Evolutionary conservation across 2,797 vertebrate species (phyloP).

Genomic region (Geotrypetes seraphini): DNA sequence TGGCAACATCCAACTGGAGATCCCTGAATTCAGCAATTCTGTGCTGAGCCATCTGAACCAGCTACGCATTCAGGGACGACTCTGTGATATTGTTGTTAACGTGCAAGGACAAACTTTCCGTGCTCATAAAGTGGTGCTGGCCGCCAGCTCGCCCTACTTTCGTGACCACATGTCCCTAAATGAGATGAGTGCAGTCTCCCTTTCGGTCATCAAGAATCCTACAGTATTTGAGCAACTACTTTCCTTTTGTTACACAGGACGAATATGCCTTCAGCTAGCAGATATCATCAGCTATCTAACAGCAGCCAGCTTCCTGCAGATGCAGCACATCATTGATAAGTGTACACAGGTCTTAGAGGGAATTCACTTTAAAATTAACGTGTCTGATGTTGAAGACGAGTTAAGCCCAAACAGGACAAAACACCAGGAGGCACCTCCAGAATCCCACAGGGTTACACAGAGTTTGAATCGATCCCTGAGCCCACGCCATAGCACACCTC

Average conservation of each 20-base stretch:
- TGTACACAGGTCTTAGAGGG: conserved; percentile 93
- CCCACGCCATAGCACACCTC: conserved; percentile 50
- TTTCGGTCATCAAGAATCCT: conserved; percentile 91
- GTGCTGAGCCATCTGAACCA: conserved; percentile 92
- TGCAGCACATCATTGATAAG: conserved; percentile 97
- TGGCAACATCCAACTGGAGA: conserved; percentile 90
- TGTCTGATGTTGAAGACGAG: conserved; percentile 76
- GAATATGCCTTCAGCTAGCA: conserved; percentile 85
- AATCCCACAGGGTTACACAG: conserved; percentile 55
- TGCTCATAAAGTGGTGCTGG: conserved; percentile 93
- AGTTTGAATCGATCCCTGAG: conserved; percentile 57
- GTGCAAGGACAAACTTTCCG: conserved; percentile 93
- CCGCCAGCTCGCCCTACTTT: conserved; percentile 95
- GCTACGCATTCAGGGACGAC: conserved; percentile 87
- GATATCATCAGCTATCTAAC: conserved; percentile 97
- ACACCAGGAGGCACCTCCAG: conserved; percentile 53
- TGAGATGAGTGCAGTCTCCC: conserved; percentile 94
- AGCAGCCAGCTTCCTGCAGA: conserved; percentile 93
- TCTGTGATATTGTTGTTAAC: conserved; percentile 94
- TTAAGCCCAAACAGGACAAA: conserved; percentile 63
- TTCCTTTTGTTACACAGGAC: conserved; percentile 90
- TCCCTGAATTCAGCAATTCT: conserved; percentile 95
- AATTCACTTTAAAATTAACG: conserved; percentile 91
- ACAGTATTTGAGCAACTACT: conserved; percentile 93
- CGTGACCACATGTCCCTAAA: conserved; percentile 96